Evolutionary conservation across 2,888 invertebrate genomes (phyloP), one percentile per base, ranked within the genome.

Genomic region (Lasioglossum vierecki): DNA sequence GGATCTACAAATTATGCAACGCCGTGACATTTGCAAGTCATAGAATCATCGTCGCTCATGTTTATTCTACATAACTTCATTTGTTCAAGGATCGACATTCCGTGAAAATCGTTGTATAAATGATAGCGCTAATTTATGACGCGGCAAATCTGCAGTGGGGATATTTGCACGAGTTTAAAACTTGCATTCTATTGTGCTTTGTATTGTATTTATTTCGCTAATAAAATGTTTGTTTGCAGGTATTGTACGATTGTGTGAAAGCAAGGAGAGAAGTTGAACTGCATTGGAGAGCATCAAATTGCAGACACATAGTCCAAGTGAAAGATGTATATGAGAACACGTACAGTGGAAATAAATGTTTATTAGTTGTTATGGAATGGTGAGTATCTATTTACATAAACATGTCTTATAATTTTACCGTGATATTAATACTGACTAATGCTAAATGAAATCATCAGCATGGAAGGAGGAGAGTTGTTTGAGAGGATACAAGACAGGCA

Each of bases 281-380:
- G 60, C 99, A 99, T 95, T 99, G 98, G 98, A 96, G 98, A 91
- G 99, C 98, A 0, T 98, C 98, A 88, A 97, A 97, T 22, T 99
- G 99, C 94, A 96, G 97, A 90, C 98, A 99, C 94, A 99, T 99
- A 92, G 99, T 99, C 11, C 97, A 98, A 95, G 97, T 97, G 88
- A 95, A 97, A 90, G 99, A 99, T 95, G 99, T 99, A 44, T 99
- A 99, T 95, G 99, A 99, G 95, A 99, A 99, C 95, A 96, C 97
- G n/a, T 99, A 99, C 94, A 97, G 97, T 87, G 98, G 98, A 15
- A 97, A 98, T 91, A 97, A 98, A 92, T 99, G 99, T 95, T 96
- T 99, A 3, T 96, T 99, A 11, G 98, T 99, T 60, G 98, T 99
- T n/a, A 99, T 99, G 99, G 99, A 99, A 96, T 99, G 99, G 98